phyloP scores from a whole-genome alignment of 2,797 vertebrate genomes.

The Phrynocephalus vlangalii region DNA sequence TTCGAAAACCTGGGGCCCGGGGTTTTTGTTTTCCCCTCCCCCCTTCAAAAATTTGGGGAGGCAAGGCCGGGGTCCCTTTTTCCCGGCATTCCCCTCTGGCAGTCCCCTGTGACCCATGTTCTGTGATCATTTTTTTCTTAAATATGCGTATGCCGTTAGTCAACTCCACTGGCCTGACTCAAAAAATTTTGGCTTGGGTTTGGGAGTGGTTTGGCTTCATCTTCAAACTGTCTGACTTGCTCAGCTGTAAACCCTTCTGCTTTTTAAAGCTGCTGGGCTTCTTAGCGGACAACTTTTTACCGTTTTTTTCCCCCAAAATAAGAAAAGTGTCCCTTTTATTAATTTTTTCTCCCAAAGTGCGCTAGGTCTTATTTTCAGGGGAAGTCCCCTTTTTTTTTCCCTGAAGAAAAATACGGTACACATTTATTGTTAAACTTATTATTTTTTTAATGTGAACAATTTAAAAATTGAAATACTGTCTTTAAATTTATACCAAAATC shows the following conservation, averaged over 20 bases:
- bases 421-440: too few species aligned
- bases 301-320: too few species aligned
- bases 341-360: too few species aligned
- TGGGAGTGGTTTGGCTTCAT: conserved; percentile 54
- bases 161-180: conserved; percentile 48
- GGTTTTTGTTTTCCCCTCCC: conserved; percentile 36
- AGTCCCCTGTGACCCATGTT: neutral
- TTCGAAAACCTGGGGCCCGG: conserved; percentile 21
- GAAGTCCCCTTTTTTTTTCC: too few species aligned
- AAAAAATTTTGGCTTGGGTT: conserved; percentile 50
- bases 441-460: too few species aligned
- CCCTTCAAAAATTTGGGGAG: neutral
- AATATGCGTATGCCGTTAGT: conserved; percentile 50
- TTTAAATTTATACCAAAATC: too few species aligned
- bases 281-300: conserved; percentile 45
- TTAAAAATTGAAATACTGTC: too few species aligned
- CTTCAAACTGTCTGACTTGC: conserved; percentile 35
- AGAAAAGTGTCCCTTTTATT: too few species aligned
- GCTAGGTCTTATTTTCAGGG: too few species aligned
- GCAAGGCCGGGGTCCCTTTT: conserved; percentile 50
- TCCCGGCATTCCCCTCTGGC: conserved; percentile 54
- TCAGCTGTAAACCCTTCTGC: conserved; percentile 38
- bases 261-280: conserved; percentile 53
- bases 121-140: conserved; percentile 65
- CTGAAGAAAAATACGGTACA: too few species aligned